These are phyloP conservation scores for Cydia fagiglandana DNA, from an alignment of 1,140 invertebrate genomes.

Conservation along the genomic window DNA sequence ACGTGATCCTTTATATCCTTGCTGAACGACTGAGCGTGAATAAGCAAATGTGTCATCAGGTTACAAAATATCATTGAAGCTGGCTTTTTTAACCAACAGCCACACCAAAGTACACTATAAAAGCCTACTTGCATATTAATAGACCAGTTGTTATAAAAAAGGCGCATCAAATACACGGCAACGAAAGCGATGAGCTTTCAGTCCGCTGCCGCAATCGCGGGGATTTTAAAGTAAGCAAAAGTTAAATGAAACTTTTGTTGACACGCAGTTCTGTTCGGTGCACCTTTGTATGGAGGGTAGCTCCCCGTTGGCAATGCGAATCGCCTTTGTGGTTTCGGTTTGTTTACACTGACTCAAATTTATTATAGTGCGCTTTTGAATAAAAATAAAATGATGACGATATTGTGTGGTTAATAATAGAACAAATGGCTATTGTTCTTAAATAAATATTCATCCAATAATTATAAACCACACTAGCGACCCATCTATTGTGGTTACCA, in stretches of 20 bases:
- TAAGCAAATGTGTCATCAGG: too few species aligned
- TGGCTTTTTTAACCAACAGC: too few species aligned
- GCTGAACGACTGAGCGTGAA: too few species aligned
- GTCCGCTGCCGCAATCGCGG: not conserved
- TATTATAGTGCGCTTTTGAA: not conserved
- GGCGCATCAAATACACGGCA: not conserved
- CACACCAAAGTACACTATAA: too few species aligned
- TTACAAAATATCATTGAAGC: too few species aligned
- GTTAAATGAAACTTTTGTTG: conserved; percentile 13
- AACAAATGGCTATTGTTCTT: not conserved
- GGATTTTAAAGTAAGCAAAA: conserved; percentile 8
- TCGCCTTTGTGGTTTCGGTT: not conserved
- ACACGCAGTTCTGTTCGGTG: not conserved
- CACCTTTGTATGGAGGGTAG: conserved; percentile 4
- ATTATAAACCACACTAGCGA: not conserved
- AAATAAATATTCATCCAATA: not conserved
- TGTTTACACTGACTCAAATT: not conserved
- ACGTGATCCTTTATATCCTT: too few species aligned
- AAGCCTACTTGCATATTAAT: too few species aligned
- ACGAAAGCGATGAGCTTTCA: not conserved
- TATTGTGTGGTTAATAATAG: not conserved
- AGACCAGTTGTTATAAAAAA: too few species aligned
- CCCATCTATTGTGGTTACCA: not conserved
- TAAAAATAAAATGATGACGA: not conserved
- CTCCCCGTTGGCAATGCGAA: conserved; percentile 1